These are phyloP conservation scores for Petrocephalus microphthalmus DNA, from an alignment of 2,113 vertebrate species.

Conservation along the genomic window DNA sequence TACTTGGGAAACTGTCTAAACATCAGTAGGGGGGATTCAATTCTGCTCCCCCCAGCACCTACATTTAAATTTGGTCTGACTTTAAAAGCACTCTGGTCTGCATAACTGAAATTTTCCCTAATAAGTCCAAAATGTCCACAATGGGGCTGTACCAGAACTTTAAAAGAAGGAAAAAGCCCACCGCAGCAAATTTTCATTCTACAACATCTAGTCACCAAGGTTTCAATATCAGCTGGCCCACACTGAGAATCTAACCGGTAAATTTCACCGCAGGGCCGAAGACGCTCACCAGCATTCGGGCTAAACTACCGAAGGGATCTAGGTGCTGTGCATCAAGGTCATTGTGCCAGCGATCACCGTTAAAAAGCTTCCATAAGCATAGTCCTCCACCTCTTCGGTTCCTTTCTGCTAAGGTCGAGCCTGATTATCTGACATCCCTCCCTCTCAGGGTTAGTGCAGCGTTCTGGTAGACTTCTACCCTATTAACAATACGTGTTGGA, in stretches of 20 bases:
- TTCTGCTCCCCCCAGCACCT: not conserved
- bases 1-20: not conserved
- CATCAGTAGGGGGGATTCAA: not conserved
- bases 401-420: slow-evolving; percentile 24
- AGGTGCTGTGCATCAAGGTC: not conserved
- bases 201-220: not conserved
- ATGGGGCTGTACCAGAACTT: not conserved
- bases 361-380: slow-evolving; percentile 28
- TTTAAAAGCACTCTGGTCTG: not conserved
- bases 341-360: not conserved
- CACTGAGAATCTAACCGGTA: not conserved
- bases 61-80: not conserved
- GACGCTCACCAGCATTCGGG: not conserved
- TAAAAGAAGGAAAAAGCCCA: not conserved
- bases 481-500: slow-evolving; percentile 31
- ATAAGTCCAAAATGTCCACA: not conserved
- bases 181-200: not conserved
- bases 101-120: not conserved
- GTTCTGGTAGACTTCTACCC: slow-evolving; percentile 25
- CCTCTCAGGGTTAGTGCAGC: slow-evolving; percentile 11
- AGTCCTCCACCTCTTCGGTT: slow-evolving; percentile 14
- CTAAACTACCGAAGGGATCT: not conserved
- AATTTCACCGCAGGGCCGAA: not conserved
- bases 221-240: not conserved
- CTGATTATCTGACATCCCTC: slow-evolving; percentile 35